These are phyloP conservation scores for Margaritifera margaritifera DNA, from an alignment of 2,888 invertebrate species.

Conservation along the genomic window DNA sequence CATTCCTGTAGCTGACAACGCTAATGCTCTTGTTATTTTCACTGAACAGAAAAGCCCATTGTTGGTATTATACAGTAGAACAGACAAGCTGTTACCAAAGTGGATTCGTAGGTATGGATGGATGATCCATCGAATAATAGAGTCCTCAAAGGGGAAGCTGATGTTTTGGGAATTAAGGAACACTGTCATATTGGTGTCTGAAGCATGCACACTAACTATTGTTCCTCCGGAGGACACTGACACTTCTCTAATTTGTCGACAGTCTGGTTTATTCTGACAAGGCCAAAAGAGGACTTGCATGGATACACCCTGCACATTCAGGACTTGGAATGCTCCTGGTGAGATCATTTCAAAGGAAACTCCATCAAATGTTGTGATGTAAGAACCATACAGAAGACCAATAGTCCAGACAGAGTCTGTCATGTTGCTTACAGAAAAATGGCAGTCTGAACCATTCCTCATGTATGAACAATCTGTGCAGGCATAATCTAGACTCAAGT, in stretches of 20 bases:
- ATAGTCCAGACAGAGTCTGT: slow-evolving; percentile 9
- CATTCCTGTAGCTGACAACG: slow-evolving; percentile 34
- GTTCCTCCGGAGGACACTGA: slow-evolving; percentile 22
- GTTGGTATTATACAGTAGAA: slow-evolving; percentile 36
- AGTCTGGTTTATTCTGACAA: slow-evolving; percentile 34
- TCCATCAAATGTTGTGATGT: slow-evolving; percentile 45
- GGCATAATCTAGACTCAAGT: slow-evolving; percentile 23
- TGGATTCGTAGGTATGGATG: slow-evolving; percentile 33
- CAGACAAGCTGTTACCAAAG: slow-evolving; percentile 27
- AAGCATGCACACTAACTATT: slow-evolving; percentile 24
- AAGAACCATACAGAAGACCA: slow-evolving; percentile 41
- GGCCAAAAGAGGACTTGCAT: slow-evolving; percentile 48
- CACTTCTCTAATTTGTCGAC: slow-evolving; percentile 40
- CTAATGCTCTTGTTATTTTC: slow-evolving; percentile 24
- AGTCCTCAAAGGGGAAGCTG: slow-evolving; percentile 12
- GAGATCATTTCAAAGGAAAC: slow-evolving; percentile 32
- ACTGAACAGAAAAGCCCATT: slow-evolving; percentile 34
- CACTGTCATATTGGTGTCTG: slow-evolving; percentile 14
- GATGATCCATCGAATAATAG: slow-evolving; percentile 34
- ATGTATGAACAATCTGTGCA: slow-evolving; percentile 47
- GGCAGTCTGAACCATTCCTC: slow-evolving; percentile 51
- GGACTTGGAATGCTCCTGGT: slow-evolving; percentile 37
- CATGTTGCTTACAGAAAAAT: slow-evolving; percentile 30
- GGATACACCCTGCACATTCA: slow-evolving; percentile 24
- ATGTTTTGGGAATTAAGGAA: slow-evolving; percentile 15